Evolutionary conservation across 2,888 invertebrate species (phyloP).

Genomic region (Drosophila austrosaltans): DNA sequence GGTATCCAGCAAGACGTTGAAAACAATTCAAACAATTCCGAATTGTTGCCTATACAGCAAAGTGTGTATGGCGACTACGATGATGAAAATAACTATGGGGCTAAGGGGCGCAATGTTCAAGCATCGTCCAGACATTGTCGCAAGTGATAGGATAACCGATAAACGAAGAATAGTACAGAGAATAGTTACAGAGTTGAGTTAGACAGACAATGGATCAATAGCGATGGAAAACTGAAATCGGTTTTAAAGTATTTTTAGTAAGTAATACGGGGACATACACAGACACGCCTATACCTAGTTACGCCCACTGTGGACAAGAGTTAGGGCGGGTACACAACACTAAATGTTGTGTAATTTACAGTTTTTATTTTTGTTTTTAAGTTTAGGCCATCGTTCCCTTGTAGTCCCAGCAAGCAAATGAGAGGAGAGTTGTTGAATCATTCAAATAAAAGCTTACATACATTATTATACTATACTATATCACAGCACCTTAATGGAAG

Average conservation of each 20-base stretch:
- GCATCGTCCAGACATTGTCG: conserved; percentile 69
- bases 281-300: conserved; percentile 30
- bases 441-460: conserved; percentile 11
- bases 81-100: conserved; percentile 65
- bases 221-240: conserved; percentile 28
- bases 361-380: conserved; percentile 23
- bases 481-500: conserved; percentile 17
- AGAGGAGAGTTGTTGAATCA: conserved; percentile 1
- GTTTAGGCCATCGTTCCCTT: background rate
- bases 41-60: conserved; percentile 66
- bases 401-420: conserved; percentile 9
- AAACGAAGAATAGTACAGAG: background rate
- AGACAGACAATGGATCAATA: conserved; percentile 21
- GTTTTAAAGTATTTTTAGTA: conserved; percentile 67
- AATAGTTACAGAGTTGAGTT: conserved; percentile 12
- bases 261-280: conserved; percentile 31
- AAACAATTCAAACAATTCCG: conserved; percentile 78
- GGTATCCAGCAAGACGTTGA: conserved; percentile 64
- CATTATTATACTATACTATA: conserved; percentile 32
- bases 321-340: conserved; percentile 19
- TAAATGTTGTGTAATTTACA: conserved; percentile 12
- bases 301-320: conserved; percentile 22
- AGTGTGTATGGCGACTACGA: conserved; percentile 68
- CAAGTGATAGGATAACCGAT: conserved; percentile 62
- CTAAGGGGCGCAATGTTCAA: conserved; percentile 66